A percentile compares a stretch with the other conserved stretches of the same genome.
Evolutionary conservation across 2,797 vertebrate species (phyloP).

Genomic region (Scolopax rusticola): DNA sequence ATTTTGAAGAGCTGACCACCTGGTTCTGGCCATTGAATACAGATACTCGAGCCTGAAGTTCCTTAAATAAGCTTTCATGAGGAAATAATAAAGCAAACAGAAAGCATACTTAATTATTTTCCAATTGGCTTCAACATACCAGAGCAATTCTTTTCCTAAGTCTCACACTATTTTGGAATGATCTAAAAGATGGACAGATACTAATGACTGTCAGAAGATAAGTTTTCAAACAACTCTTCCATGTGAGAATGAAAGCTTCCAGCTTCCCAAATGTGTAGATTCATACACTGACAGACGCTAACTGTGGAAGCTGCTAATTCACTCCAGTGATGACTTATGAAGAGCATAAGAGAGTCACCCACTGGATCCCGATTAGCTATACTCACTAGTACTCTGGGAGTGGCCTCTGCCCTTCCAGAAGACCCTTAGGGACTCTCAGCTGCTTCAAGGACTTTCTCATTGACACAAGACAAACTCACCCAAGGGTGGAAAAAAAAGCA

Average conservation of each 20-base stretch:
- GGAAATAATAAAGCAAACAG: not conserved
- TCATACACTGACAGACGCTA: not conserved
- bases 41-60: not conserved
- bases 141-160: not conserved
- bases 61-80: not conserved
- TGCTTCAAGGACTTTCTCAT: not conserved
- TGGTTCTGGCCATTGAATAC: not conserved
- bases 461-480: not conserved
- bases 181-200: not conserved
- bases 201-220: not conserved
- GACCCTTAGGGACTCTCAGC: not conserved
- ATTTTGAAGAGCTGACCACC: not conserved
- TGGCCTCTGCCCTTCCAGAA: not conserved
- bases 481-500: not conserved
- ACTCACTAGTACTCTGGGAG: not conserved
- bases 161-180: not conserved
- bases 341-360: accelerated
- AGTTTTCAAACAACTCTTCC: accelerated
- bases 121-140: not conserved
- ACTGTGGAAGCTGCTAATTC: not conserved
- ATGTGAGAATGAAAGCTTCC: too few relatives aligned
- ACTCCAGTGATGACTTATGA: not conserved
- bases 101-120: not conserved
- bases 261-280: not conserved
- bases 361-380: not conserved